These are phyloP conservation scores for Julus scanicus DNA, from an alignment of 2,888 invertebrate species.

Conservation along the genomic window DNA sequence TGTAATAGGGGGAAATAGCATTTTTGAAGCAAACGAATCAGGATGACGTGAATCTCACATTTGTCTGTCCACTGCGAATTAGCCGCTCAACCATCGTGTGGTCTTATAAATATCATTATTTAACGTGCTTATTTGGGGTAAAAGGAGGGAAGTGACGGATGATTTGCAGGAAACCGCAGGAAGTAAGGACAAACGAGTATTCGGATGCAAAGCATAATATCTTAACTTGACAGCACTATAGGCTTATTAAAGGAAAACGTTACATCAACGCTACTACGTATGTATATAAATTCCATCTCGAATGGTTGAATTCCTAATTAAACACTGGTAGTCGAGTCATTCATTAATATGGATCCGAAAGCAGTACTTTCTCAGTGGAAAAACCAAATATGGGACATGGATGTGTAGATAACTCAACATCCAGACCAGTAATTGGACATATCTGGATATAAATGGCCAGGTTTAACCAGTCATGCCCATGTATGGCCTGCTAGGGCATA, in stretches of 20 bases:
- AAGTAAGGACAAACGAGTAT: not conserved
- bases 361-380: too few species aligned
- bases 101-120: constrained; percentile 36
- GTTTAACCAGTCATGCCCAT: too few species aligned
- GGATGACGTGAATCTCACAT: not conserved
- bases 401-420: too few species aligned
- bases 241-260: constrained; percentile 1
- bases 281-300: too few species aligned
- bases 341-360: too few species aligned
- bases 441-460: too few species aligned
- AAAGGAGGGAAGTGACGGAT: not conserved
- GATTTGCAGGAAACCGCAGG: not conserved
- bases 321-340: too few species aligned
- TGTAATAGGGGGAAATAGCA: not conserved
- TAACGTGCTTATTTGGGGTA: not conserved
- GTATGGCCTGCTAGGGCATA: too few species aligned
- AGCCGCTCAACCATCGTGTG: constrained; percentile 17
- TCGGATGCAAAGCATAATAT: not conserved
- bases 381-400: too few species aligned
- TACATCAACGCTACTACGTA: not conserved
- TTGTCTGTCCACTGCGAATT: constrained; percentile 16
- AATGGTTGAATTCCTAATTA: too few species aligned
- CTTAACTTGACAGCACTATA: not conserved
- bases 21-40: constrained; percentile 3
- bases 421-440: too few species aligned